phyloP scores from a whole-genome alignment of 2,797 vertebrate species.

The Myotis pilosus region DNA sequence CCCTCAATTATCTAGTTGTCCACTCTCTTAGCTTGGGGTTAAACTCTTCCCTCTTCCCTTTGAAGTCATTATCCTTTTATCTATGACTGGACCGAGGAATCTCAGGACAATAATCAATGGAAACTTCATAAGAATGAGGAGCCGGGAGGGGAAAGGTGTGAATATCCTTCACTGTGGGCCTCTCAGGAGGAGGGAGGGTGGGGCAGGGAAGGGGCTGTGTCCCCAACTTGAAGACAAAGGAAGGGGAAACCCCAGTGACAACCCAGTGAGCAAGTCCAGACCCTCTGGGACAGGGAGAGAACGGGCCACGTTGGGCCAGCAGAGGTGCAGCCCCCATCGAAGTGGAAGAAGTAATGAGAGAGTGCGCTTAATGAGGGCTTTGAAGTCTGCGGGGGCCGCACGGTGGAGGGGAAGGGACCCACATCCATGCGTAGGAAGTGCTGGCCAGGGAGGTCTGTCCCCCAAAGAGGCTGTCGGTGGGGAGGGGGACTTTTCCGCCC shows the following conservation, averaged over 20 bases:
- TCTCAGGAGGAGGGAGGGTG: constrained; percentile 72
- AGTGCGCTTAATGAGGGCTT: constrained; percentile 87
- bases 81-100: constrained; percentile 96
- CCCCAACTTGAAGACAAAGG: constrained; percentile 69
- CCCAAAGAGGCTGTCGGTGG: neutral
- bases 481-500: neutral
- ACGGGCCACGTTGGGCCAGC: constrained; percentile 71
- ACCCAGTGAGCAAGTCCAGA: constrained; percentile 70
- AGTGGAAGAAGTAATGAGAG: constrained; percentile 86
- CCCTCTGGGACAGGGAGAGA: constrained; percentile 78
- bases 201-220: constrained; percentile 70
- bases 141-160: constrained; percentile 88
- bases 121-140: constrained; percentile 93
- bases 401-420: constrained; percentile 77
- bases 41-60: constrained; percentile 96
- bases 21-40: constrained; percentile 94
- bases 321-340: constrained; percentile 86
- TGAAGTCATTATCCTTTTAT: constrained; percentile 99
- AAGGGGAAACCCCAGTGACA: neutral
- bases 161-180: constrained; percentile 83
- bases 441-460: constrained; percentile 81
- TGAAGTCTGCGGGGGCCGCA: constrained; percentile 86
- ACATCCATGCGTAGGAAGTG: constrained; percentile 81
- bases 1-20: constrained; percentile 97
- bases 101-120: constrained; percentile 97